Evolutionary conservation across 1,140 invertebrate genomes (phyloP).

Genomic region (honey bee (Apis mellifera)): Amel_HAv3.1 CM009941.2:651001-651500

Average conservation of each 20-base stretch:
- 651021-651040: constrained; percentile 3
- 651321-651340: too few species aligned
- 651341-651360: too few species aligned
- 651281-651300: too few species aligned
- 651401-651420: too few species aligned
- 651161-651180: background rate
- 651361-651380: too few species aligned
- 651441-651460: too few species aligned
- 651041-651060: background rate
- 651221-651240: background rate
- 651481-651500: too few species aligned
- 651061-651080: background rate
- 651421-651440: too few species aligned
- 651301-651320: too few species aligned
- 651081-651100: background rate
- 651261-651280: too few species aligned
- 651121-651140: background rate
- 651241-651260: background rate
- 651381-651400: too few species aligned
- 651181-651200: background rate
- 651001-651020: constrained; percentile 17
- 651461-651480: too few species aligned
- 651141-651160: background rate
- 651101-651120: background rate
- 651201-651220: background rate